Evolutionary conservation across 2,888 invertebrate species (phyloP), one percentile per base, ranked within the genome.

Genomic region (Microdon myrmicae): DNA sequence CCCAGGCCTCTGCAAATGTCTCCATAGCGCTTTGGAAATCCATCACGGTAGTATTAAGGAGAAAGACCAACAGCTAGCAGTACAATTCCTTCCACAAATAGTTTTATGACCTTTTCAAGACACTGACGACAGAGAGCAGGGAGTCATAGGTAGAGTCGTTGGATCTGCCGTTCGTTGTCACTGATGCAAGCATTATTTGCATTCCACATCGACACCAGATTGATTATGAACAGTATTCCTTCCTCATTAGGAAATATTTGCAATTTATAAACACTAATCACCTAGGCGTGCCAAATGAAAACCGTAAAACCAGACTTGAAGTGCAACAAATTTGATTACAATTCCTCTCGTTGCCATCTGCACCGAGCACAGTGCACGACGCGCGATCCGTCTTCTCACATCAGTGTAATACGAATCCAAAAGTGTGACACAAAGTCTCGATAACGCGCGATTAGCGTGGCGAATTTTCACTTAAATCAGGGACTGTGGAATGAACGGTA

Each of bases 11-110:
- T 71, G 95, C 95, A 81, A 96, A 95, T 72, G 95, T 95, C 85
- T 96, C 95, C 95, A 96, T 94, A 74, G 95, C 95, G 87, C 94
- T 94, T 86, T 94, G 94, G 87, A 95, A 94, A 90, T 95, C 95
- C 95, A 96, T 95, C 61, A 59, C 71, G 69, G 35, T 14, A 49
- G 32, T 41, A 37, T 41, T 47, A 56, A 20, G 32, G 79, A 56
- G 66, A 39, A 9, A 39, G 31, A 13, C 8, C 19, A 59, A 25
- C 51, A 58, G 56, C 56, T 68, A 69, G 47, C 68, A 64, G 54
- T 59, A n/a, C n/a, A 47, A 53, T 45, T 41, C 22, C 55, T 22
- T 48, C 17, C 45, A 47, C 39, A 38, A 12, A 25, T 32, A 10
- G 17, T 31, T 32, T 43, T 43, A 16, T 4, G 9, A 23, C 3